phyloP scores from a whole-genome alignment of 1,140 invertebrate genomes.

The Zaprionus taronus region DNA sequence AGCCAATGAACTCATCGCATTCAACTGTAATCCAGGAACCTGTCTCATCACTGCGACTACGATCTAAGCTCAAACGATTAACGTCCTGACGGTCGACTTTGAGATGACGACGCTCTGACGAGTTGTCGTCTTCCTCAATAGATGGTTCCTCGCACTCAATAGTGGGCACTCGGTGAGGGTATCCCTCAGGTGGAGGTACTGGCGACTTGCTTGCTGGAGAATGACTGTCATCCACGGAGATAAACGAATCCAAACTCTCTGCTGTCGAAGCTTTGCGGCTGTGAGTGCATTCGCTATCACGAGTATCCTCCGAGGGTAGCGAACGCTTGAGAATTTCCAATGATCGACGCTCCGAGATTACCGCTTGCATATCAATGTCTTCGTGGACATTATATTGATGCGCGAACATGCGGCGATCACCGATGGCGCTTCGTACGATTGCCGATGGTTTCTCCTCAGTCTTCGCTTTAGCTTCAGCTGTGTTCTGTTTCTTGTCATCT shows the following conservation, averaged over 20 bases:
- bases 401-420: conserved; percentile 81
- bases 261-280: conserved; percentile 86
- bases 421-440: conserved; percentile 64
- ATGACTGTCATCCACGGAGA: conserved; percentile 83
- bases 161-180: conserved; percentile 78
- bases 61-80: conserved; percentile 78
- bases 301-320: conserved; percentile 76
- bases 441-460: conserved; percentile 63
- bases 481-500: conserved; percentile 81
- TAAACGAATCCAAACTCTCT: conserved; percentile 86
- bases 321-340: conserved; percentile 85
- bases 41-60: conserved; percentile 87
- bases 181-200: conserved; percentile 62
- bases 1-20: conserved; percentile 87
- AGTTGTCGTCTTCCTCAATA: conserved; percentile 79
- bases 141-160: conserved; percentile 83
- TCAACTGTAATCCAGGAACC: conserved; percentile 87
- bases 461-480: conserved; percentile 61
- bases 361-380: conserved; percentile 87
- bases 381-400: conserved; percentile 81
- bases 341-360: conserved; percentile 87
- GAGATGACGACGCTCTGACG: conserved; percentile 65
- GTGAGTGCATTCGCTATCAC: conserved; percentile 77
- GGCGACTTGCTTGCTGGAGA: conserved; percentile 77
- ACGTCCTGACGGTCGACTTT: conserved; percentile 72